Conservation (phyloP, 2,113 vertebrate species). For the Gadus chalcogrammus region DNA sequence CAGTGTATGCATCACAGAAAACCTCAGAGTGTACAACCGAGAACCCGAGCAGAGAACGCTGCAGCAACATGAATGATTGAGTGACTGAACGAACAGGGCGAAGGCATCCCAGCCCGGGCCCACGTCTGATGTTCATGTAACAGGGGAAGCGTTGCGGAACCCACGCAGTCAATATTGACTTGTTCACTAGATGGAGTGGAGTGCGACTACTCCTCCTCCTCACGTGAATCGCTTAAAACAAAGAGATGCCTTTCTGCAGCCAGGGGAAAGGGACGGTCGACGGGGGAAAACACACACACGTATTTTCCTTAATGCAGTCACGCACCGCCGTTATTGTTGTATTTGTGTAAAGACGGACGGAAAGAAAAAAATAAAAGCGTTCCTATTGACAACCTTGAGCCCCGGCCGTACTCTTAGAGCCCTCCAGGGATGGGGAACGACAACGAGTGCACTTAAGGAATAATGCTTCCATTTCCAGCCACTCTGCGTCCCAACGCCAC, state of each 20-base stretch:
- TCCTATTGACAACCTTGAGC: conserved; percentile 51
- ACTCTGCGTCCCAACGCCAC: conserved; percentile 52
- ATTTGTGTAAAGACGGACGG: background rate
- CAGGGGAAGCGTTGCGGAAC: background rate
- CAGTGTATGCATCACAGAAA: no score
- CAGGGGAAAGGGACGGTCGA: background rate
- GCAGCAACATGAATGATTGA: no score
- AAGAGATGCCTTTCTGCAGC: conserved; percentile 3
- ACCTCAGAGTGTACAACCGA: no score
- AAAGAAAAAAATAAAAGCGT: background rate
- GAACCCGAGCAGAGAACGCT: no score
- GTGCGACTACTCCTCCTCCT: background rate
- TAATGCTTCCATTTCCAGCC: conserved; percentile 42
- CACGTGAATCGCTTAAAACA: conserved; percentile 29
- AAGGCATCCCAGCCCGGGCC: no score
- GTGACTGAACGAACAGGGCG: no score
- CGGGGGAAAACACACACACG: background rate
- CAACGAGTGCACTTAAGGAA: conserved; percentile 62
- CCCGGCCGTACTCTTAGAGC: conserved; percentile 45
- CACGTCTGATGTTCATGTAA: background rate
- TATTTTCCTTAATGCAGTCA: conserved; percentile 34
- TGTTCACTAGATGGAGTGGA: conserved; percentile 19
- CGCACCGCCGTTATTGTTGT: conserved; percentile 32
- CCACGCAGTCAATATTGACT: background rate
- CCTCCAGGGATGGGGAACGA: conserved; percentile 42